Evolutionary conservation across 2,888 invertebrate species (phyloP).

Genomic region (Cheilosia pagana): DNA sequence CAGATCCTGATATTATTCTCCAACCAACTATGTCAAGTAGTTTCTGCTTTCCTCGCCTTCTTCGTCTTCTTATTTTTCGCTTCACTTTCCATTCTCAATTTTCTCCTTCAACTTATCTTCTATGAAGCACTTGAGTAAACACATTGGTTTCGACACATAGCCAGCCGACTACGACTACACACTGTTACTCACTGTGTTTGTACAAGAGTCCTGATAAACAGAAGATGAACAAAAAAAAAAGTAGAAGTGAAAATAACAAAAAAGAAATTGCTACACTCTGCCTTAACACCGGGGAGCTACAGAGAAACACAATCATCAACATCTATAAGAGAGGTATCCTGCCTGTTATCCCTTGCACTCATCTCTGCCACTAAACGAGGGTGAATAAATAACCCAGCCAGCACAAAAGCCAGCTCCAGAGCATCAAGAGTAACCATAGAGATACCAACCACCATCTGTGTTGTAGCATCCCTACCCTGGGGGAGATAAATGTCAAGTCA

Average conservation of each 20-base stretch:
- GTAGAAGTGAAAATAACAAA: conserved; percentile 32
- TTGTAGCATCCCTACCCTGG: conserved; percentile 8
- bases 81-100: conserved; percentile 61
- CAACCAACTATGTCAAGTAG: conserved; percentile 70
- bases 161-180: conserved; percentile 34
- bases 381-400: conserved; percentile 69
- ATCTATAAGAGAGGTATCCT: conserved; percentile 43
- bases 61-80: conserved; percentile 47
- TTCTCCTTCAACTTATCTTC: conserved; percentile 64
- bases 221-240: conserved; percentile 3
- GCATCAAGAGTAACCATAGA: conserved; percentile 12
- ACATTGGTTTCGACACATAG: conserved; percentile 69
- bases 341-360: conserved; percentile 51
- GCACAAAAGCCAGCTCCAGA: conserved; percentile 37
- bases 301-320: conserved; percentile 56
- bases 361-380: conserved; percentile 66
- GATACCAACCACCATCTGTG: background rate
- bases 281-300: conserved; percentile 25
- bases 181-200: conserved; percentile 39
- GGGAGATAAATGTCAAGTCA: conserved; percentile 58
- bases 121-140: conserved; percentile 66
- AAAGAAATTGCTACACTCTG: conserved; percentile 58
- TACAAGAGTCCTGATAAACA: conserved; percentile 62
- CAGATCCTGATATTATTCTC: conserved; percentile 63
- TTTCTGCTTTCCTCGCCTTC: conserved; percentile 30